Evolutionary conservation across 2,888 invertebrate species (phyloP), one percentile per base, ranked within the genome.

Genomic region (Lasioglossum figueresi): DNA sequence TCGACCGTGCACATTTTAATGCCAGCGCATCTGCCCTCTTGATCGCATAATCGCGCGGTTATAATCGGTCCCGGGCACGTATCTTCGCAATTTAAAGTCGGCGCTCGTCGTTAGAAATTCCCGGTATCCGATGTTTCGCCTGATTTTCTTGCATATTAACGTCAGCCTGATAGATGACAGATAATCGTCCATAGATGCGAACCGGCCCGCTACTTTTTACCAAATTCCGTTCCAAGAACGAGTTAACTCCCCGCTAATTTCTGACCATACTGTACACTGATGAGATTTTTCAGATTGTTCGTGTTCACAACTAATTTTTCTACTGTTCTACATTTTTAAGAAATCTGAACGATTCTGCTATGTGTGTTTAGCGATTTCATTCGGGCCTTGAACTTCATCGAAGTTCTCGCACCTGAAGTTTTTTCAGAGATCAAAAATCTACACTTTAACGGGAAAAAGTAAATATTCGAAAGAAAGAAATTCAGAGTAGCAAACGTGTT

Each of bases 21-120:
- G 71, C 68, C 59, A 10, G 52, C 68, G 77, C 86, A 82, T 71
- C 86, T 86, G 86, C 85, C 77, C 31, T 31, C 72, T 68, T 74
- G 71, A 63, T 73, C 48, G 75, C 52, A 78, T 85, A 85, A 86
- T 85, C 71, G 52, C 73, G 52, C 63, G 74, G 68, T 84, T 84
- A 48, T 63, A 84, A 85, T 76, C 75, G 71, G 6, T 31, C 83
- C 40, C 34, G 66, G 59, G 45, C 83, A 81, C 56, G 82, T 81
- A 83, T 83, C 71, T 52, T 81, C 83, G 74, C 73, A 34, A 59
- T 84, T 77, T 73, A 40, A 63, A 27, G n/a, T 23, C 56, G 27
- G 23, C 66, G 16, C 52, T 10, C 52, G 71, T 78, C 45, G 76
- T 75, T 56, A 75, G 56, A 56, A 75, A 74, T 52, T 68, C 68